Evolutionary conservation across 1,140 invertebrate species (phyloP), one percentile per base, ranked within the genome.

Genomic region (Caenorhabditis briggsae): DNA sequence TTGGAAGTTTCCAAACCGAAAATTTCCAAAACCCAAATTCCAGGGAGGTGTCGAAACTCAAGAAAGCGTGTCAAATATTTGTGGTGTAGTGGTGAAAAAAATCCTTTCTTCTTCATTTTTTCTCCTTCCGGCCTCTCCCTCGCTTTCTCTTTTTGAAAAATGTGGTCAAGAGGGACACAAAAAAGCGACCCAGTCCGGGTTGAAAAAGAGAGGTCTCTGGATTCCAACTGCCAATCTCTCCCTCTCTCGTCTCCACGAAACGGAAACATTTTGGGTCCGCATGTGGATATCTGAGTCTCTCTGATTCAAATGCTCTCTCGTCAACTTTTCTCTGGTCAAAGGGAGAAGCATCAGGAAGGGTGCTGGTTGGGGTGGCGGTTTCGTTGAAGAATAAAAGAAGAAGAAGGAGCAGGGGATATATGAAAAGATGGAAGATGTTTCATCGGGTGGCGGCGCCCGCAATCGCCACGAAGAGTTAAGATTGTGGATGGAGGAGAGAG

Each of bases 201-300:
- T 33, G 65, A 48, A 65, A 41, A n/a, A 65, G 65, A 50, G 33
- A 53, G 70, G 70, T 78, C 70, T 78, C 70, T 78, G 70, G 53
- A 78, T 78, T 78, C 70, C 70, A 78, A 78, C 70, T 48, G 70
- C 70, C 46, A 53, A 23, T 50, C 43, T 43, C 50, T 70, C 46
- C n/a, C 46, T 70, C 41, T 16, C 23, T 70, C 5, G 11, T 78
- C 70, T 23, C 70, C 12, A n/a, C 46, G 70, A 78, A 78, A 78
- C 70, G 70, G 70, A 78, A 78, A 78, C 70, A 78, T 78, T 78
- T 78, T 78, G 70, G 70, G 70, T 78, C 70, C 70, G 70, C 70
- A 41, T 78, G 46, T 78, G 46, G 20, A 53, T 78, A 6, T 78
- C 70, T 78, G 70, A 46, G 70, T 78, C 3, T 50, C 70, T n/a